Evolutionary conservation across 2,113 vertebrate genomes (phyloP).

Genomic region (Felis catus): DNA sequence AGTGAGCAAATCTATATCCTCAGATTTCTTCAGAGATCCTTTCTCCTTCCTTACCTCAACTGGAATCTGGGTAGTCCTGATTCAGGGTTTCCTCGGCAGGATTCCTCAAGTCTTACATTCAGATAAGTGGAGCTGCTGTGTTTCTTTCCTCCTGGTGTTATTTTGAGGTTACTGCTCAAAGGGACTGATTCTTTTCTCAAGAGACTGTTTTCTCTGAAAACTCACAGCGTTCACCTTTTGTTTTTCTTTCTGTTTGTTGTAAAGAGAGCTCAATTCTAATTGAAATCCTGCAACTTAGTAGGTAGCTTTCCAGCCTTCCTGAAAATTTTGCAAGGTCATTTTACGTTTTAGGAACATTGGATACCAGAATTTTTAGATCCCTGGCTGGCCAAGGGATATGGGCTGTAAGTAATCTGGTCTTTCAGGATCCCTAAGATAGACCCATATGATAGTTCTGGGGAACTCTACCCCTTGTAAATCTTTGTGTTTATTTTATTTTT

Average conservation of each 20-base stretch:
- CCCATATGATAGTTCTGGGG: not conserved
- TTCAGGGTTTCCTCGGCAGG: not conserved
- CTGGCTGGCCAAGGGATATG: not conserved
- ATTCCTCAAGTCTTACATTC: not conserved
- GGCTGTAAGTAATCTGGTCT: not conserved
- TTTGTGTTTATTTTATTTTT: not conserved
- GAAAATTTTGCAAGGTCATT: not conserved
- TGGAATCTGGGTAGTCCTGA: not conserved
- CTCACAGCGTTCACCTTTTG: not conserved
- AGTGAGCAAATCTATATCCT: not conserved
- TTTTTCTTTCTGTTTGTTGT: not conserved
- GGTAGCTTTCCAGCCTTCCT: not conserved
- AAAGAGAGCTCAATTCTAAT: not conserved
- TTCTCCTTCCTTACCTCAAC: not conserved
- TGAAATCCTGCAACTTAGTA: not conserved
- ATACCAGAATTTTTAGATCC: not conserved
- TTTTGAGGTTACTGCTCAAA: not conserved
- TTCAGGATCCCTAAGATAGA: not conserved
- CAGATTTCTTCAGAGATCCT: not conserved
- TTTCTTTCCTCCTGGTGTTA: not conserved
- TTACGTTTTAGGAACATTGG: not conserved
- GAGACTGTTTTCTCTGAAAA: not conserved
- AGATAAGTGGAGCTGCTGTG: not conserved
- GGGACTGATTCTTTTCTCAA: not conserved
- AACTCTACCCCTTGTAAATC: not conserved